A percentile compares a stretch with the other conserved stretches of the same genome.
phyloP scores from a whole-genome alignment of 2,888 invertebrate species.

The Resseliella maxima region DNA sequence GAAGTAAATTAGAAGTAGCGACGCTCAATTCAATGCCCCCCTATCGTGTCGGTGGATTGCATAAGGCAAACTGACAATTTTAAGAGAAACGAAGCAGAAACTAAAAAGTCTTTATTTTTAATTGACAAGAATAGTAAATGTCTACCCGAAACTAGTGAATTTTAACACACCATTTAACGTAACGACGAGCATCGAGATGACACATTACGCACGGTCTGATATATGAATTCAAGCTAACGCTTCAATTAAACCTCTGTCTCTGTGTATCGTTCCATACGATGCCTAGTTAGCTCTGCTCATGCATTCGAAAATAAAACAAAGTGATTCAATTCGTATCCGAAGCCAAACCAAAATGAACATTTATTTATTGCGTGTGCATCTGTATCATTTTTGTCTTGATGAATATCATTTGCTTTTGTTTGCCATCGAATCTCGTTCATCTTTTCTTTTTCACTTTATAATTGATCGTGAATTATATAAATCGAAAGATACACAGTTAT shows the following conservation, averaged over 20 bases:
- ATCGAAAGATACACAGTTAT: not conserved
- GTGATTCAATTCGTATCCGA: not conserved
- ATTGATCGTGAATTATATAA: slow-evolving; percentile 51
- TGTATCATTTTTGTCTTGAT: not conserved
- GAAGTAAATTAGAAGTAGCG: not conserved
- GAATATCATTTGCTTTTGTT: slow-evolving; percentile 15
- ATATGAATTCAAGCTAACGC: slow-evolving; percentile 44
- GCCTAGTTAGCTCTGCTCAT: not conserved
- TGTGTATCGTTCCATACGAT: not conserved
- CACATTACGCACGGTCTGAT: slow-evolving; percentile 53
- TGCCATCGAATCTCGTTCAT: no score
- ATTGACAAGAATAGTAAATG: slow-evolving; percentile 53
- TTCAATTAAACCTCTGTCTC: slow-evolving; percentile 8
- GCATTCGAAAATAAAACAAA: not conserved
- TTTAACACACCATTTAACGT: slow-evolving; percentile 55
- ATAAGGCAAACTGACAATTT: not conserved
- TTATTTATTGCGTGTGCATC: slow-evolving; percentile 42
- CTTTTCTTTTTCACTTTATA: slow-evolving; percentile 11
- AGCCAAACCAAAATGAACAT: not conserved
- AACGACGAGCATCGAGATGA: slow-evolving; percentile 49
- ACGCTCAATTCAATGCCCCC: not conserved
- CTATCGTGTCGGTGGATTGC: not conserved
- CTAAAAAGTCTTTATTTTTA: slow-evolving; percentile 36
- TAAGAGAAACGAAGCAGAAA: slow-evolving; percentile 6
- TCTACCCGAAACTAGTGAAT: slow-evolving; percentile 38